Evolutionary conservation across 2,888 invertebrate species (phyloP).

Genomic region (Acanthoscelides obtectus): DNA sequence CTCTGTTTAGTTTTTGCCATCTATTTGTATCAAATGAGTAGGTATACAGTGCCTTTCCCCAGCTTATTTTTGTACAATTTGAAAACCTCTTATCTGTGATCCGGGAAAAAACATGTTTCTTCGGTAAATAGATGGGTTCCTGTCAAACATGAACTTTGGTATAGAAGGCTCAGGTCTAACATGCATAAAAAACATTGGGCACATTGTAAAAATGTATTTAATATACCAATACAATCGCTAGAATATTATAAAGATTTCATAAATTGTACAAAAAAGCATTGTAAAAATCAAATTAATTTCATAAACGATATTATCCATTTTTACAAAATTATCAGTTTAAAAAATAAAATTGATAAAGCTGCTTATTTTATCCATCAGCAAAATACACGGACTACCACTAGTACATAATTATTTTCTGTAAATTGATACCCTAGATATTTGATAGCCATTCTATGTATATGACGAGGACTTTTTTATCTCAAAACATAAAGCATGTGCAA

Average conservation of each 20-base stretch:
- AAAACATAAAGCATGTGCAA: no score
- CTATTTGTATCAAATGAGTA: no score
- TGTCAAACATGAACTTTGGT: no score
- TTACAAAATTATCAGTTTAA: not conserved
- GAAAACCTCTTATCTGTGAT: no score
- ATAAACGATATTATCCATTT: not conserved
- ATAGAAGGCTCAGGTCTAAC: no score
- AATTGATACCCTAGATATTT: no score
- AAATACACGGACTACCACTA: not conserved
- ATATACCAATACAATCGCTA: not conserved
- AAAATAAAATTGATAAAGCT: not conserved
- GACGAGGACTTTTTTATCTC: no score
- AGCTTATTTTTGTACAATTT: no score
- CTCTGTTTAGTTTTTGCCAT: not conserved
- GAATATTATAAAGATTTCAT: not conserved
- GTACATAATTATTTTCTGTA: not conserved
- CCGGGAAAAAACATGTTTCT: no score
- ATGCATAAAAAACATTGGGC: no score
- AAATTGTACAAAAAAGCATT: not conserved
- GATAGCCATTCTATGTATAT: not conserved
- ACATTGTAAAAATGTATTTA: not conserved
- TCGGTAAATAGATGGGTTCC: no score
- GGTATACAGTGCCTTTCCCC: no score
- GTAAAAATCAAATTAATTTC: not conserved
- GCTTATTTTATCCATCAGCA: constrained; percentile 1